Percentiles rank a stretch among this genome's conserved stretches.
Evolutionary conservation across 2,888 invertebrate species (phyloP).

Genomic region (Caenorhabditis virilis): DNA sequence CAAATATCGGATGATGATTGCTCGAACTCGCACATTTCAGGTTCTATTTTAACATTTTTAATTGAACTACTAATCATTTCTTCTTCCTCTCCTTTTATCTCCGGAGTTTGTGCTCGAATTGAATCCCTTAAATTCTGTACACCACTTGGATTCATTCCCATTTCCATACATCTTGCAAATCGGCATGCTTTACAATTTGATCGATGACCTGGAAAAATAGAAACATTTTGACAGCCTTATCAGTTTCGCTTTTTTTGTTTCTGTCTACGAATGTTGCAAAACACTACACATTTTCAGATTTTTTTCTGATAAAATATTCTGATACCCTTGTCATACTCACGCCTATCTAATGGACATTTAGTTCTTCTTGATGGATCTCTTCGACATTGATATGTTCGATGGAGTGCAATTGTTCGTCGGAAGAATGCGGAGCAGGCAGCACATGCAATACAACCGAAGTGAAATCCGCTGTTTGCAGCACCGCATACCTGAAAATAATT

Average conservation of each 20-base stretch:
- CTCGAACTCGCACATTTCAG: too few relatives aligned
- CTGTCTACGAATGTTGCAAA: too few relatives aligned
- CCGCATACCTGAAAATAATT: slow-evolving; percentile 11
- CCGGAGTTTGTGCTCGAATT: slow-evolving; percentile 11
- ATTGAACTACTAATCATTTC: too few relatives aligned
- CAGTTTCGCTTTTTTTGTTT: too few relatives aligned
- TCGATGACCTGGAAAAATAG: slow-evolving; percentile 13
- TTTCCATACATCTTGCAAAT: slow-evolving; percentile 22
- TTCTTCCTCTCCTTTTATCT: slow-evolving; percentile 12
- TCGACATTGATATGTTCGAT: slow-evolving; percentile 20
- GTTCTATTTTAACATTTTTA: too few relatives aligned
- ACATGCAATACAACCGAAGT: slow-evolving; percentile 34
- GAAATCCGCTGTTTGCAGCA: slow-evolving; percentile 17
- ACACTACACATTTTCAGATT: too few relatives aligned
- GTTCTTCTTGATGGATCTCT: slow-evolving; percentile 18
- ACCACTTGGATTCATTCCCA: slow-evolving; percentile 38
- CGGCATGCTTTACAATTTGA: slow-evolving; percentile 31
- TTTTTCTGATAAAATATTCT: too few relatives aligned
- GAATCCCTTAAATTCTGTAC: slow-evolving; percentile 31
- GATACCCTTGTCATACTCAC: too few relatives aligned
- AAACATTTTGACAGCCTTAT: background rate
- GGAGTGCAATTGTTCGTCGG: slow-evolving; percentile 20
- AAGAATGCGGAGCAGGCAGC: slow-evolving; percentile 35
- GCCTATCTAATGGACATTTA: slow-evolving; percentile 31
- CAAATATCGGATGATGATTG: too few relatives aligned